Conservation (phyloP, 1,140 invertebrate species). For the Euwallacea fornicatus region DNA sequence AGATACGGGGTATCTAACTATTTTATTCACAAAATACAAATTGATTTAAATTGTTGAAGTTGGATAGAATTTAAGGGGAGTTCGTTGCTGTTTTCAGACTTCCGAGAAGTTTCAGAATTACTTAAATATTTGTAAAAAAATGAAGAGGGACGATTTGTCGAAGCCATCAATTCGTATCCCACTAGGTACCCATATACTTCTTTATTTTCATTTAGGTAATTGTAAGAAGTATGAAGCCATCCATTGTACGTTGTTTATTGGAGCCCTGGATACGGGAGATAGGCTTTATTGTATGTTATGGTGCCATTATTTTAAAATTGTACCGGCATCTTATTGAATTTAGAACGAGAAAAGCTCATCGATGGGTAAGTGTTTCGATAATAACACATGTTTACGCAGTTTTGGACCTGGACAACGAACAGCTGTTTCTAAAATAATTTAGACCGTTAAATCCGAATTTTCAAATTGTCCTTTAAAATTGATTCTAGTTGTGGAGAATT, state of each 20-base stretch:
- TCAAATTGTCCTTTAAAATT: background rate
- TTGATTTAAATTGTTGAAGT: too few relatives aligned
- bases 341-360: constrained; percentile 84
- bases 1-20: too few relatives aligned
- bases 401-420: background rate
- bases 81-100: too few relatives aligned
- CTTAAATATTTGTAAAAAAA: background rate
- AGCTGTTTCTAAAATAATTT: background rate
- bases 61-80: too few relatives aligned
- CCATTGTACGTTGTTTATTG: constrained; percentile 72
- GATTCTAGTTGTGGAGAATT: background rate
- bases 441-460: background rate
- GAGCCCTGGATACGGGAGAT: constrained; percentile 88
- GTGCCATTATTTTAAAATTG: constrained; percentile 84
- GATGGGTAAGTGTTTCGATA: constrained; percentile 60
- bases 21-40: too few relatives aligned
- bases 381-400: background rate
- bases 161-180: too few relatives aligned
- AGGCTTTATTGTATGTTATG: constrained; percentile 89
- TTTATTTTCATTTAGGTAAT: constrained; percentile 64
- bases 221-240: constrained; percentile 77
- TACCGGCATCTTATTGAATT: constrained; percentile 83
- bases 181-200: too few relatives aligned
- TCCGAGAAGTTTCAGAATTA: too few relatives aligned
- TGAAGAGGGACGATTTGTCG: background rate